phyloP scores from a whole-genome alignment of 35 echinoderm and acorn worm genomes.

The Nesometra sesokonis region DNA sequence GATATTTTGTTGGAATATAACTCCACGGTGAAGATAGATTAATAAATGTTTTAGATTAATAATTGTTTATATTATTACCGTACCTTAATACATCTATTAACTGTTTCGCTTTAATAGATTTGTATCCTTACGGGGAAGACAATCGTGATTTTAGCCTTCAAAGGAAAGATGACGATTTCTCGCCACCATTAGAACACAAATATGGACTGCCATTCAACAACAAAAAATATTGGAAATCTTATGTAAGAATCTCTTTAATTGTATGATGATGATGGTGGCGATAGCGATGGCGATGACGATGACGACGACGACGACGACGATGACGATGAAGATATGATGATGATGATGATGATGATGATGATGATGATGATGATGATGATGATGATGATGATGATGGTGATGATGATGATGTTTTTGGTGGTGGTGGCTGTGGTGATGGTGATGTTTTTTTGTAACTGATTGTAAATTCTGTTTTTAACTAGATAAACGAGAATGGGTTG shows the following conservation, averaged over 20 bases:
- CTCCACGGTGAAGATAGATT: too few relatives aligned
- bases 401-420: too few relatives aligned
- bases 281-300: background rate
- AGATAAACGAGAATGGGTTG: constrained; percentile 91
- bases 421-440: too few relatives aligned
- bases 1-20: too few relatives aligned
- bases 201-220: constrained; percentile 78
- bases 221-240: constrained; percentile 81
- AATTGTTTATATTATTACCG: too few relatives aligned
- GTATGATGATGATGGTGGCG: too few relatives aligned
- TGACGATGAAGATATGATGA: too few relatives aligned
- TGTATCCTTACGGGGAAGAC: constrained; percentile 54
- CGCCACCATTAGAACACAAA: constrained; percentile 31
- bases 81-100: too few relatives aligned
- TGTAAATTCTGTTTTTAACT: background rate
- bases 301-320: background rate
- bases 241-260: constrained; percentile 40
- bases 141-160: constrained; percentile 44
- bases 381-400: too few relatives aligned
- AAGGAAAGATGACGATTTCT: constrained; percentile 37
- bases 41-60: too few relatives aligned
- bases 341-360: background rate
- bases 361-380: background rate
- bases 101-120: constrained; percentile 10
- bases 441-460: background rate